phyloP scores from a whole-genome alignment of 2,797 vertebrate species.

The Carapus acus region DNA sequence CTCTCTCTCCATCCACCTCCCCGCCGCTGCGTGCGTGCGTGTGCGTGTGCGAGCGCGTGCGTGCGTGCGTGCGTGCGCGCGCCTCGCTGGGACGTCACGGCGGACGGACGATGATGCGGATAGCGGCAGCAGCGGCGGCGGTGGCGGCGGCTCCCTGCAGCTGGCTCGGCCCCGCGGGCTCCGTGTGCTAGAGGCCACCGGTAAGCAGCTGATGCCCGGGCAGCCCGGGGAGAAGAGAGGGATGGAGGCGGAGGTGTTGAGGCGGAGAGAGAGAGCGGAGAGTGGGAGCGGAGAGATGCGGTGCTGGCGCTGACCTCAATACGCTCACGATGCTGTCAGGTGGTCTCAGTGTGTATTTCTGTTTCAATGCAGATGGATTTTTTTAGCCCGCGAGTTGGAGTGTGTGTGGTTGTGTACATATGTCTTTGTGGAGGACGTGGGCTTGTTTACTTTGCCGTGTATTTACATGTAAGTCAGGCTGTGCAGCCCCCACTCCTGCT shows the following conservation, averaged over 20 bases:
- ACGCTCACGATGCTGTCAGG: constrained; percentile 27
- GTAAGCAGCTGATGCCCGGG: constrained; percentile 37
- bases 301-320: constrained; percentile 53
- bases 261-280: constrained; percentile 30
- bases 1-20: constrained; percentile 8
- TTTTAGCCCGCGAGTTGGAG: constrained; percentile 3
- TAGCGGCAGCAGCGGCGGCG: too few relatives aligned
- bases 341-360: constrained; percentile 7
- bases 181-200: constrained; percentile 44
- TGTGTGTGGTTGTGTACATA: constrained; percentile 23
- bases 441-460: neutral
- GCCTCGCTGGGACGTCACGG: constrained; percentile 3
- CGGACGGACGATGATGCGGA: constrained; percentile 53
- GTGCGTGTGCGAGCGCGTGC: constrained; percentile 34
- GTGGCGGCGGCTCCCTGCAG: constrained; percentile 43
- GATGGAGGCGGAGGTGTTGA: constrained; percentile 15
- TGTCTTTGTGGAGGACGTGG: constrained; percentile 5
- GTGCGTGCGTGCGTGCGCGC: too few relatives aligned
- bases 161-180: constrained; percentile 43
- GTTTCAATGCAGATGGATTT: neutral
- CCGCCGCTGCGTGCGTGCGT: constrained; percentile 42
- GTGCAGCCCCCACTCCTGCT: too few relatives aligned
- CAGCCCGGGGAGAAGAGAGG: neutral
- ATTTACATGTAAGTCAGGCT: too few relatives aligned
- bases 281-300: too few relatives aligned